Conservation (phyloP, 2,888 invertebrate genomes). For the Cynaeus angustus region DNA sequence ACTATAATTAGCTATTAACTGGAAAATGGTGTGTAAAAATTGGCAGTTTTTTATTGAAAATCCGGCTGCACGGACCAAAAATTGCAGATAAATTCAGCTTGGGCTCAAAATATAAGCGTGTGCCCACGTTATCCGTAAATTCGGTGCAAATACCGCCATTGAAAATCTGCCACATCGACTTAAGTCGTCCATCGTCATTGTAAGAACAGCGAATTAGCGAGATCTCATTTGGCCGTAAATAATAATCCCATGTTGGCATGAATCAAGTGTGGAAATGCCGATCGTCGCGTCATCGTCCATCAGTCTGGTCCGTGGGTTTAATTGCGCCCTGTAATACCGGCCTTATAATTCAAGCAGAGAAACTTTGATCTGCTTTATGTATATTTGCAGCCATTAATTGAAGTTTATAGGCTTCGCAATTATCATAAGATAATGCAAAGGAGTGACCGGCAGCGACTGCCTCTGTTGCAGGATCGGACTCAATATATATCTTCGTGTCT, state of each 20-base stretch:
- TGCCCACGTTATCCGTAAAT: too few relatives aligned
- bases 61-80: neutral
- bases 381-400: slow-evolving; percentile 71
- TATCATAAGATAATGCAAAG: slow-evolving; percentile 72
- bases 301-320: slow-evolving; percentile 71
- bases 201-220: slow-evolving; percentile 40
- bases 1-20: too few relatives aligned
- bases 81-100: neutral
- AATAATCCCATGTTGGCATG: slow-evolving; percentile 43
- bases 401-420: slow-evolving; percentile 72
- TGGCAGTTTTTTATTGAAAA: neutral
- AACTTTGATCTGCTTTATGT: slow-evolving; percentile 71
- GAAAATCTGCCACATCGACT: neutral
- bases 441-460: slow-evolving; percentile 66
- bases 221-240: slow-evolving; percentile 43
- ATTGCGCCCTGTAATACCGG: slow-evolving; percentile 69
- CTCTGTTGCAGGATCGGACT: slow-evolving; percentile 49
- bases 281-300: slow-evolving; percentile 67
- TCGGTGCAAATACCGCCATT: neutral
- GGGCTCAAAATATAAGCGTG: too few relatives aligned
- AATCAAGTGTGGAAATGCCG: slow-evolving; percentile 48
- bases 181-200: slow-evolving; percentile 15
- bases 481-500: slow-evolving; percentile 58
- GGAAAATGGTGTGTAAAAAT: too few relatives aligned
- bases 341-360: slow-evolving; percentile 69